phyloP scores from a whole-genome alignment of 2,797 vertebrate species.

The Onychomys leucogaster region DNA sequence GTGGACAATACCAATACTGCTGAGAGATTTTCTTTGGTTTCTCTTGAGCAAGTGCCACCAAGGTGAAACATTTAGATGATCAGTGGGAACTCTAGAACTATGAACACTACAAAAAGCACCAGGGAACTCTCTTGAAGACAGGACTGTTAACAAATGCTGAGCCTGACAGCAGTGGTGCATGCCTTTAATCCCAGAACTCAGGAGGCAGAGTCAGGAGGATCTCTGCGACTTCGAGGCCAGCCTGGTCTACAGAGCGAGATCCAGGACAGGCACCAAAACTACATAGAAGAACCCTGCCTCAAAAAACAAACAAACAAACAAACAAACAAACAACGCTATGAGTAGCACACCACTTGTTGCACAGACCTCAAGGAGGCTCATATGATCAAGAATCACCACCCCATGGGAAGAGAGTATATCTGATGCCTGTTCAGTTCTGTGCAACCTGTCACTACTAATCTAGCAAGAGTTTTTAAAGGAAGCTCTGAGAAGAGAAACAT shows the following conservation, averaged over 20 bases:
- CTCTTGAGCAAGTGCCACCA: background rate
- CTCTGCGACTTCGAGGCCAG: no score
- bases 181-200: no score
- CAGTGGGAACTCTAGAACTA: background rate
- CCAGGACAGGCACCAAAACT: no score
- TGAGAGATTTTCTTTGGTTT: background rate
- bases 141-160: background rate
- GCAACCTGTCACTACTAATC: background rate
- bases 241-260: no score
- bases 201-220: no score
- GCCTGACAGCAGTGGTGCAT: no score
- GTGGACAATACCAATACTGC: background rate
- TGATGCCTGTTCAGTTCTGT: background rate
- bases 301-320: no score
- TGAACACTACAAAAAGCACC: background rate
- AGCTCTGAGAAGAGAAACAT: background rate
- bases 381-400: background rate
- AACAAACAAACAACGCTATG: no score
- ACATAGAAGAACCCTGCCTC: no score
- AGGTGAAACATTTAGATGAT: background rate
- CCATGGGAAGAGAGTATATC: fast-evolving
- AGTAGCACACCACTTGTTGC: background rate
- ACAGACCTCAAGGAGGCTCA: background rate
- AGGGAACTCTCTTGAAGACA: background rate
- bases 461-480: background rate